Evolutionary conservation across 2,888 invertebrate genomes (phyloP), one percentile per base, ranked within the genome.

Genomic region (Macrophya annulata): DNA sequence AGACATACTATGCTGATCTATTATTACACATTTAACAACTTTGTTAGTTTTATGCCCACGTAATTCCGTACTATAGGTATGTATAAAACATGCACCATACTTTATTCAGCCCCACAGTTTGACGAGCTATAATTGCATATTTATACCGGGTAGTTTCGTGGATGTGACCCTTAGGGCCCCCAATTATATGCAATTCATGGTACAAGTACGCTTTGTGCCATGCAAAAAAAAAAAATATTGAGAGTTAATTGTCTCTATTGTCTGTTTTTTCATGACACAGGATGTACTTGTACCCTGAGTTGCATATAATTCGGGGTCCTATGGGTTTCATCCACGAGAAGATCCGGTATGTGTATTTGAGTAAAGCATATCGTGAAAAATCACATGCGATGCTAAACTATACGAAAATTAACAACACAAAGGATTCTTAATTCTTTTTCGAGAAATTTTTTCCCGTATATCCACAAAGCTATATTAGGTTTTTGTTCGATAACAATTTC

Each of bases 61-160:
- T 43, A 74, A 21, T 8, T 45, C 59, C n/a, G n/a, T n/a, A n/a
- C n/a, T 21, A 72, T 9, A 72, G n/a, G n/a, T 31, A 43, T 10
- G n/a, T 45, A 40, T 37, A 55, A 77, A 77, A 55, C 77, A 55
- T 77, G 77, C 77, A 51, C 37, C 21, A 31, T 77, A 77, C 8
- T 51, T 77, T 17, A 77, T 31, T 17, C 3, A 77, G 31, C 51
- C 48, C 51, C 51, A 55, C 17, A 77, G 51, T 25, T 51, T 55
- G 51, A 77, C 51, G 9, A 25, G 17, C 55, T 37, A 77, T 77
- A 43, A 25, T 77, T 55, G 6, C n/a, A 55, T 37, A 43, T 77
- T 55, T n/a, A n/a, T n/a, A n/a, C n/a, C n/a, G n/a, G n/a, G n/a
- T n/a, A n/a, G n/a, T n/a, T n/a, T n/a, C n/a, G n/a, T n/a, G n/a